A percentile compares a stretch with the other conserved stretches of the same genome.
phyloP scores from a whole-genome alignment of 2,113 vertebrate genomes.

The Barbus barbus region DNA sequence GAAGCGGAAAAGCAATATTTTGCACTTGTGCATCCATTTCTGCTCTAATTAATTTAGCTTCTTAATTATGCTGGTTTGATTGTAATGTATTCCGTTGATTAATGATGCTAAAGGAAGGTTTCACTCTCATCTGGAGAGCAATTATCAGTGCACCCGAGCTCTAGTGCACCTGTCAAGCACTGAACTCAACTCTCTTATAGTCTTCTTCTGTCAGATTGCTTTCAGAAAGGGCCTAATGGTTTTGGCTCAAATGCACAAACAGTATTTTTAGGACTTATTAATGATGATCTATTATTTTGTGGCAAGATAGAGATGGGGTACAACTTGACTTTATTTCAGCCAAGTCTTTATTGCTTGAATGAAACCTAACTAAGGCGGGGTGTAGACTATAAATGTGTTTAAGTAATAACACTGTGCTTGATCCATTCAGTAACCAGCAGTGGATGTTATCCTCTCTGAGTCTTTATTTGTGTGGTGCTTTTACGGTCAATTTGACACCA shows the following conservation, averaged over 20 bases:
- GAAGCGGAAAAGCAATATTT: conserved; percentile 45
- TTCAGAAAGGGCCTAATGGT: conserved; percentile 2
- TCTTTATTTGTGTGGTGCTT: neutral
- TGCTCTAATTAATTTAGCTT: conserved; percentile 55
- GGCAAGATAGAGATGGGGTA: neutral
- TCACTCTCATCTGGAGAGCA: conserved; percentile 54
- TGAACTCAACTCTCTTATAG: conserved; percentile 29
- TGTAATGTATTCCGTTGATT: conserved; percentile 58
- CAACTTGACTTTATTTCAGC: neutral
- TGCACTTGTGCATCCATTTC: conserved; percentile 46
- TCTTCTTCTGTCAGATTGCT: conserved; percentile 24
- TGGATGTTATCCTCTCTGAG: neutral
- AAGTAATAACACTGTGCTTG: neutral
- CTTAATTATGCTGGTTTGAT: conserved; percentile 56
- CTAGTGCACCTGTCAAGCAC: conserved; percentile 40
- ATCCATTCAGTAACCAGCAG: neutral
- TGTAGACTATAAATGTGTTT: neutral
- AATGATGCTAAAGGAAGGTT: conserved; percentile 55
- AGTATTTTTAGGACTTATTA: neutral
- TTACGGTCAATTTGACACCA: conserved; percentile 5
- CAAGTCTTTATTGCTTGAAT: neutral
- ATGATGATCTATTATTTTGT: neutral
- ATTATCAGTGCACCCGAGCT: conserved; percentile 43
- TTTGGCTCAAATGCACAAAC: conserved; percentile 8
- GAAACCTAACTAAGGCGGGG: neutral